Evolutionary conservation across 2,113 vertebrate genomes (phyloP).

Genomic region (Sylvietta virens): DNA sequence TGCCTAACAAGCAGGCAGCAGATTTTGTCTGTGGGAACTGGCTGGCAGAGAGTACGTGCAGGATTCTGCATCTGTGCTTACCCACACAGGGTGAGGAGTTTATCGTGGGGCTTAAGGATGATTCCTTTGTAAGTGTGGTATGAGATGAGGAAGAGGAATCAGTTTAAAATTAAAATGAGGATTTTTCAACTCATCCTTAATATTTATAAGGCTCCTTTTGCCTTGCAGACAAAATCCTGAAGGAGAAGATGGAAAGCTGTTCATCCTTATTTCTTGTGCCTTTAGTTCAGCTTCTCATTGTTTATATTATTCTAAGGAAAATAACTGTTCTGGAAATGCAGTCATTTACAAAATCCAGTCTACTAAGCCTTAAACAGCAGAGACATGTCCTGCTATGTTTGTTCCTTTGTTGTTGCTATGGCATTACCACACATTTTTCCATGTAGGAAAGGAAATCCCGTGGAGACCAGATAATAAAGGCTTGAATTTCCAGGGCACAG

Average conservation of each 20-base stretch:
- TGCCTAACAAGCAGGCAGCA: neutral
- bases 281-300: conserved; percentile 29
- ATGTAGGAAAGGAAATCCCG: conserved; percentile 68
- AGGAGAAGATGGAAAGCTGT: conserved; percentile 5
- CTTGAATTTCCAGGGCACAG: conserved; percentile 31
- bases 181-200: neutral
- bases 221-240: neutral
- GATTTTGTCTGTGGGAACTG: conserved; percentile 5
- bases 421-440: conserved; percentile 76
- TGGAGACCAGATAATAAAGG: conserved; percentile 79
- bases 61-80: neutral
- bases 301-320: conserved; percentile 33
- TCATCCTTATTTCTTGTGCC: conserved; percentile 3
- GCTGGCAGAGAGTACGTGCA: neutral
- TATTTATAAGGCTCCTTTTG: conserved; percentile 33
- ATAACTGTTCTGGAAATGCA: conserved; percentile 32
- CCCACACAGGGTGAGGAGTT: neutral
- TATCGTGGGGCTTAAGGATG: neutral
- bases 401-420: conserved; percentile 55
- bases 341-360: conserved; percentile 15
- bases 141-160: neutral
- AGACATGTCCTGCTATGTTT: conserved; percentile 17
- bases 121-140: neutral
- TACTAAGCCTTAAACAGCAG: conserved; percentile 1
- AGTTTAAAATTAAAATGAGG: conserved; percentile 41